phyloP scores from a whole-genome alignment of 1,140 invertebrate species.

The Tetramorium simillimum region DNA sequence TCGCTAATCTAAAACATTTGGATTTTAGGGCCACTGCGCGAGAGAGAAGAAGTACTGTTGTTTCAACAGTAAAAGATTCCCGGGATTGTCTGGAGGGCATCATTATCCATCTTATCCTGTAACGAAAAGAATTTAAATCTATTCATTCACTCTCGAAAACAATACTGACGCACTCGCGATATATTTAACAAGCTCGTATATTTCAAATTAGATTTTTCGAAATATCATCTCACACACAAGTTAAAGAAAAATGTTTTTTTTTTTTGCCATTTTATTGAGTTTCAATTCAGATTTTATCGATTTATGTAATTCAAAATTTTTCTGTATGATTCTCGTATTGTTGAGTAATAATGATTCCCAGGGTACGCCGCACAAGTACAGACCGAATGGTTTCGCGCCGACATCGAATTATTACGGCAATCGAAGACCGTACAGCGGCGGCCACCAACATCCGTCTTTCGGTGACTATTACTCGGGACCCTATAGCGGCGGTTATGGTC shows the following conservation, averaged over 20 bases:
- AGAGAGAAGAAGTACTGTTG: slow-evolving; percentile 86
- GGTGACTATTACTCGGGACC: slow-evolving; percentile 53
- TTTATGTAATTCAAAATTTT: not conserved
- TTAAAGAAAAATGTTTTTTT: not conserved
- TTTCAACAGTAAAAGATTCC: slow-evolving; percentile 80
- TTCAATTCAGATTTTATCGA: not conserved
- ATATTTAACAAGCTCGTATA: not conserved
- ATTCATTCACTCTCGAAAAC: not conserved
- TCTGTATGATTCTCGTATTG: not conserved
- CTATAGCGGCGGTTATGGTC: slow-evolving; percentile 25
- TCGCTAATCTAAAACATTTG: not conserved
- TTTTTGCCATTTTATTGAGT: not conserved
- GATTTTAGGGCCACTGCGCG: slow-evolving; percentile 85
- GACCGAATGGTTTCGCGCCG: slow-evolving; percentile 49
- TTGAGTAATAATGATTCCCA: slow-evolving; percentile 33
- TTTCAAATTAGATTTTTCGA: not conserved
- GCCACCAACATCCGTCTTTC: slow-evolving; percentile 62
- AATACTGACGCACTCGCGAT: not conserved
- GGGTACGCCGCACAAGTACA: slow-evolving; percentile 51
- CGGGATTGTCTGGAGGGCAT: slow-evolving; percentile 42
- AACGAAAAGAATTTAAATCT: slow-evolving; percentile 21
- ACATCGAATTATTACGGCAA: slow-evolving; percentile 66
- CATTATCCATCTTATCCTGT: slow-evolving; percentile 39
- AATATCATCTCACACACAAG: not conserved
- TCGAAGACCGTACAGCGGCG: slow-evolving; percentile 57